These are phyloP conservation scores for Gastrophryne carolinensis DNA, from an alignment of 2,797 vertebrate genomes.

Conservation along the genomic window DNA sequence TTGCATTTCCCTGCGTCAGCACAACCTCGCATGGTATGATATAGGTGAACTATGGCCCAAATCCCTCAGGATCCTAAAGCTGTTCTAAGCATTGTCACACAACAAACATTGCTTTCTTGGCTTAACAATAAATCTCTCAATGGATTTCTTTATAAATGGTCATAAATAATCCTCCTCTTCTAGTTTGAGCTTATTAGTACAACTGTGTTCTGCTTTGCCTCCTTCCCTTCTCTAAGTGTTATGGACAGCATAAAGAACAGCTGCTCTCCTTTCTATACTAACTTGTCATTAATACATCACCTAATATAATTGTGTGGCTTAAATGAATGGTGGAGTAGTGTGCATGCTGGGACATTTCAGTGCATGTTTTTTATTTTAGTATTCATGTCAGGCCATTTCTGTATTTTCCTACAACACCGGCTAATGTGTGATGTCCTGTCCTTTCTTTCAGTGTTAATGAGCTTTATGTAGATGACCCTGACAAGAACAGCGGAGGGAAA, in stretches of 20 bases:
- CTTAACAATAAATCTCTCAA: not conserved
- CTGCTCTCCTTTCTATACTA: too few species aligned
- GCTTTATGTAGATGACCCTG: constrained; percentile 96
- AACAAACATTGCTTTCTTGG: not conserved
- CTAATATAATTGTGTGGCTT: too few species aligned
- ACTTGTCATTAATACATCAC: too few species aligned
- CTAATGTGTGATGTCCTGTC: not conserved
- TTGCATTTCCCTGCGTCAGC: too few species aligned
- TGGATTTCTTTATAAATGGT: not conserved
- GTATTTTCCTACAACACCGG: too few species aligned
- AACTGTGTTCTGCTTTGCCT: not conserved
- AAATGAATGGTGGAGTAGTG: too few species aligned
- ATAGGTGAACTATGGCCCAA: not conserved
- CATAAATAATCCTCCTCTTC: not conserved
- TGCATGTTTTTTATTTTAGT: too few species aligned
- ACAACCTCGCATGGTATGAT: not conserved
- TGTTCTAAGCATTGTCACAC: not conserved
- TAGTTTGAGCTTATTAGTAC: not conserved
- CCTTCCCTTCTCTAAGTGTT: too few species aligned
- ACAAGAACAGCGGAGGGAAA: constrained; percentile 97
- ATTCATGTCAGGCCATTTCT: too few species aligned
- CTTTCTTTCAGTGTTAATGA: constrained; percentile 85
- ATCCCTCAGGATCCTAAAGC: not conserved
- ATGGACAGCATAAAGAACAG: too few species aligned
- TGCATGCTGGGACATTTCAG: too few species aligned